Evolutionary conservation across 2,797 vertebrate genomes (phyloP).

Genomic region (Argyrosomus regius): DNA sequence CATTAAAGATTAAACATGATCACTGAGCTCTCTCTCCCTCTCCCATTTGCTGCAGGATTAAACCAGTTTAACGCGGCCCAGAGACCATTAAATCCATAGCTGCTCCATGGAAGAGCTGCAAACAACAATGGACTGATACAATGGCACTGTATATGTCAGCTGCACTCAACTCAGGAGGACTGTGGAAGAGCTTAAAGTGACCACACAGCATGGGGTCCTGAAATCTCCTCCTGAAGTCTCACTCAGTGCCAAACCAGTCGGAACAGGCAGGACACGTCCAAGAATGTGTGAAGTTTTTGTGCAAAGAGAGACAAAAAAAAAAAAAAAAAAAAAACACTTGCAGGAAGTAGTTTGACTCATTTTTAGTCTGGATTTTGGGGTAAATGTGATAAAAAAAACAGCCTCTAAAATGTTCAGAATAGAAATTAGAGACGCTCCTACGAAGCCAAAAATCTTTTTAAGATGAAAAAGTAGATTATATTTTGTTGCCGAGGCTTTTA

Average conservation of each 20-base stretch:
- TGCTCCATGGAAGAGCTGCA: slow-evolving; percentile 45
- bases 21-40: slow-evolving; percentile 21
- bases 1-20: slow-evolving; percentile 60
- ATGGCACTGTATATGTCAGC: slow-evolving; percentile 41
- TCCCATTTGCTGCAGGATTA: slow-evolving; percentile 64
- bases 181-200: slow-evolving; percentile 41
- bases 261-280: background rate
- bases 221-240: slow-evolving; percentile 20
- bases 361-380: background rate
- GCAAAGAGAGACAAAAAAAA: background rate
- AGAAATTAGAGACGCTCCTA: background rate
- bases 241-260: background rate
- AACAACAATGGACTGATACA: slow-evolving; percentile 61
- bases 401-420: background rate
- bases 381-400: background rate
- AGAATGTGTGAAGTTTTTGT: background rate
- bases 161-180: slow-evolving; percentile 37
- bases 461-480: background rate
- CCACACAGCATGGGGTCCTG: slow-evolving; percentile 27
- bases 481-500: background rate
- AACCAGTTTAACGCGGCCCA: slow-evolving; percentile 47
- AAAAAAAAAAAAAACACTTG: background rate
- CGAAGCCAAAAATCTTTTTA: background rate
- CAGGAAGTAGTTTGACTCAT: background rate
- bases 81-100: slow-evolving; percentile 73